Evolutionary conservation across 2,888 invertebrate species (phyloP).

Genomic region (Ferrisia virgata): DNA sequence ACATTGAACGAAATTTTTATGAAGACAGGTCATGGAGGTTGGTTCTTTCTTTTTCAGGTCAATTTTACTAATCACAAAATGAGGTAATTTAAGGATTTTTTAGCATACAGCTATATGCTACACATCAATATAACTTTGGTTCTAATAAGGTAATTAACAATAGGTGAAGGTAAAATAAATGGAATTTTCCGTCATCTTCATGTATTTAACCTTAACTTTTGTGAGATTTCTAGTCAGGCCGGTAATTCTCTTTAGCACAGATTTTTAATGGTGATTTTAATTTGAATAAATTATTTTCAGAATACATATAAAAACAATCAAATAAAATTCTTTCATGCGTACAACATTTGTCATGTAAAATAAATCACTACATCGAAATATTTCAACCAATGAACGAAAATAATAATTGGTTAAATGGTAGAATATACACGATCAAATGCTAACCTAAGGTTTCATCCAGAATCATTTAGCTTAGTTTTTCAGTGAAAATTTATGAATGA

Average conservation of each 20-base stretch:
- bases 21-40: background rate
- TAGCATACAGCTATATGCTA: background rate
- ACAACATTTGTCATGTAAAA: background rate
- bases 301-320: background rate
- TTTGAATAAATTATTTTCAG: too few relatives aligned
- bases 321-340: background rate
- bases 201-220: too few relatives aligned
- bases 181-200: too few relatives aligned
- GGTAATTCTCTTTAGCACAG: too few relatives aligned
- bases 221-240: too few relatives aligned
- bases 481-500: background rate
- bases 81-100: background rate
- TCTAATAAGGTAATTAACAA: background rate
- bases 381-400: background rate
- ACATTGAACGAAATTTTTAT: slow-evolving; percentile 4
- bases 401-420: background rate
- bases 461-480: background rate
- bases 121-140: background rate
- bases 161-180: background rate
- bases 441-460: background rate
- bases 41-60: background rate
- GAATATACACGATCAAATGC: background rate
- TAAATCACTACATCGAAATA: background rate
- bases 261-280: too few relatives aligned
- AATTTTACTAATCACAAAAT: background rate